phyloP scores from a whole-genome alignment of 1,140 invertebrate genomes.

The Druon quercuslanigerum region DNA sequence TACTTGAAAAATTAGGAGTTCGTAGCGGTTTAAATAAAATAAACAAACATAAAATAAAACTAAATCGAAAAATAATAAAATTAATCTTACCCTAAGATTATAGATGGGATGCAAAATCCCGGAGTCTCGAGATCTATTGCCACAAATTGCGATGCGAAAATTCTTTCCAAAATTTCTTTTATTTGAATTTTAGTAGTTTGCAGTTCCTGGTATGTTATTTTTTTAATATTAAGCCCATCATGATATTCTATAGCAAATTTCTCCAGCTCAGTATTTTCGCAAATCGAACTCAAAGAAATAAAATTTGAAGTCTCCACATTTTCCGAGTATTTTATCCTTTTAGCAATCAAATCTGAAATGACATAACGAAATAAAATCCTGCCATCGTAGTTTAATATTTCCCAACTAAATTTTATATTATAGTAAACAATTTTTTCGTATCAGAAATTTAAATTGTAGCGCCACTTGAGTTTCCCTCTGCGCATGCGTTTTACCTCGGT shows the following conservation, averaged over 20 bases:
- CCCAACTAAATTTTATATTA: too few relatives aligned
- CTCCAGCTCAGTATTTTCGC: neutral
- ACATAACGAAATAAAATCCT: neutral
- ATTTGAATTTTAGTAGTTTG: conserved; percentile 39
- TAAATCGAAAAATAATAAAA: neutral
- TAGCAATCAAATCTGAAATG: conserved; percentile 3
- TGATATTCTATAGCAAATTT: conserved; percentile 59
- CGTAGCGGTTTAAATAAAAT: too few relatives aligned
- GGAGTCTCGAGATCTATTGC: conserved; percentile 58
- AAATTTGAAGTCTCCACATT: neutral
- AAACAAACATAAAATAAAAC: too few relatives aligned
- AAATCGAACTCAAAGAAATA: conserved; percentile 1
- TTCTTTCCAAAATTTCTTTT: conserved; percentile 40
- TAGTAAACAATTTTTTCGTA: too few relatives aligned
- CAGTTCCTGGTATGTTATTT: conserved; percentile 54
- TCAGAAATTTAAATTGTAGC: too few relatives aligned
- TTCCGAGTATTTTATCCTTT: neutral
- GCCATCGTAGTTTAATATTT: neutral
- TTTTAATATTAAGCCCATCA: conserved; percentile 43
- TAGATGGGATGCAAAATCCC: conserved; percentile 55
- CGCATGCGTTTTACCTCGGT: too few relatives aligned
- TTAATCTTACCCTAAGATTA: conserved; percentile 63
- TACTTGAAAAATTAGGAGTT: too few relatives aligned
- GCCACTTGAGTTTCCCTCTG: too few relatives aligned
- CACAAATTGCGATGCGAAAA: conserved; percentile 54